Evolutionary conservation across 2,888 invertebrate species (phyloP).

Genomic region (Amiota communis): DNA sequence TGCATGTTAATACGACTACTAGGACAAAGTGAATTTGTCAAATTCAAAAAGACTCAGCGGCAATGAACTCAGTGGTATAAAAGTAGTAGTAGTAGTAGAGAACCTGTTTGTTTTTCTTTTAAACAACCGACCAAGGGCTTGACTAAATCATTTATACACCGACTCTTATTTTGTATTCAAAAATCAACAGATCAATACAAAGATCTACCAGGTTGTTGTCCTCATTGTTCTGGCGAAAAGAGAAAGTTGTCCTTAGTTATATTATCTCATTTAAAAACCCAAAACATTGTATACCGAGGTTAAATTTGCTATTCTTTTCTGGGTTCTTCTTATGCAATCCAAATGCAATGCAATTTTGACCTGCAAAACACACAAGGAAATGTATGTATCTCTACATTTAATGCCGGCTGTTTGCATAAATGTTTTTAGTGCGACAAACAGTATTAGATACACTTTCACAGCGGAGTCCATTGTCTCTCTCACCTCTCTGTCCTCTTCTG

Average conservation of each 20-base stretch:
- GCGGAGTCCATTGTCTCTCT: slow-evolving; percentile 21
- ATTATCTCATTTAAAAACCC: slow-evolving; percentile 51
- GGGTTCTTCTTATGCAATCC: slow-evolving; percentile 53
- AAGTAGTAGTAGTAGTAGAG: background rate
- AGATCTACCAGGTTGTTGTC: slow-evolving; percentile 11
- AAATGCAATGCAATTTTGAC: background rate
- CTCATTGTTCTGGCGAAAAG: slow-evolving; percentile 45
- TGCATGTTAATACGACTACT: background rate
- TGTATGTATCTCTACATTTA: background rate
- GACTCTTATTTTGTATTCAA: background rate
- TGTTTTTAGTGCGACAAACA: slow-evolving; percentile 36
- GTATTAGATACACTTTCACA: slow-evolving; percentile 51
- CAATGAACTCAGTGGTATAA: too few relatives aligned
- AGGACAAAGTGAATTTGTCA: slow-evolving; percentile 26
- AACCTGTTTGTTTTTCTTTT: slow-evolving; percentile 46
- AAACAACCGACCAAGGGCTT: background rate
- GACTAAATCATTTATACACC: background rate
- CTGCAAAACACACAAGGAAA: background rate
- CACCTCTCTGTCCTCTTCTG: slow-evolving; percentile 34
- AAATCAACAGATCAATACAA: slow-evolving; percentile 7
- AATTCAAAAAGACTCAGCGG: background rate
- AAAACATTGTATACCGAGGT: slow-evolving; percentile 50
- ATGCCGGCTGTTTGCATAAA: background rate
- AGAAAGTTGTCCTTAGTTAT: slow-evolving; percentile 56
- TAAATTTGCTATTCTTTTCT: slow-evolving; percentile 2